These are phyloP conservation scores for Adelognathus sp. DNA, from an alignment of 2,888 invertebrate species.

Conservation along the genomic window DNA sequence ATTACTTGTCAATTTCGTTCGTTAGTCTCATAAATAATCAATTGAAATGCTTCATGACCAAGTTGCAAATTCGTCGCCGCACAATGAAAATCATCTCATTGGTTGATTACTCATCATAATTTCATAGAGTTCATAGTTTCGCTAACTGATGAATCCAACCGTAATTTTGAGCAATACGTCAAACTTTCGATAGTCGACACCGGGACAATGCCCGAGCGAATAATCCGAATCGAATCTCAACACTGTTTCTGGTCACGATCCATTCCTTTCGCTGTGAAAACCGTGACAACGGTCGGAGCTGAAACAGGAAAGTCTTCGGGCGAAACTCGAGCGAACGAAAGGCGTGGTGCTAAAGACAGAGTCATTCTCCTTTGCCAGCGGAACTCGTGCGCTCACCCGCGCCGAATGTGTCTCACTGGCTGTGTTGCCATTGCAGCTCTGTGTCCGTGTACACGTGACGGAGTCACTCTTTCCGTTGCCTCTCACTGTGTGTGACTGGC, in stretches of 20 bases:
- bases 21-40: no score
- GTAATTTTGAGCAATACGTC: not conserved
- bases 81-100: not conserved
- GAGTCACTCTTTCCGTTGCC: slow-evolving; percentile 53
- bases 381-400: slow-evolving; percentile 9
- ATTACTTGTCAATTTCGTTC: no score
- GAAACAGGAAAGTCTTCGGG: slow-evolving; percentile 53
- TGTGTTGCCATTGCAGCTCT: slow-evolving; percentile 59
- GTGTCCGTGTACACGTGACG: slow-evolving; percentile 52
- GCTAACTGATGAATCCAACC: not conserved
- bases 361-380: not conserved
- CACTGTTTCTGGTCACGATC: slow-evolving; percentile 60
- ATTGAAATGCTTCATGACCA: no score
- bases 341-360: slow-evolving; percentile 67
- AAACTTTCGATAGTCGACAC: slow-evolving; percentile 55
- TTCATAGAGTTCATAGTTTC: not conserved
- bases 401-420: slow-evolving; percentile 24
- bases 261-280: slow-evolving; percentile 70
- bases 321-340: slow-evolving; percentile 59
- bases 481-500: slow-evolving; percentile 76
- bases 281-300: slow-evolving; percentile 58
- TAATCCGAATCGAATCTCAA: slow-evolving; percentile 55
- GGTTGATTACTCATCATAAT: not conserved
- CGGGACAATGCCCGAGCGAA: slow-evolving; percentile 16
- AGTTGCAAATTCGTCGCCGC: not conserved